Evolutionary conservation across 1,140 invertebrate genomes (phyloP).

Genomic region (Drosophila chauvacae): DNA sequence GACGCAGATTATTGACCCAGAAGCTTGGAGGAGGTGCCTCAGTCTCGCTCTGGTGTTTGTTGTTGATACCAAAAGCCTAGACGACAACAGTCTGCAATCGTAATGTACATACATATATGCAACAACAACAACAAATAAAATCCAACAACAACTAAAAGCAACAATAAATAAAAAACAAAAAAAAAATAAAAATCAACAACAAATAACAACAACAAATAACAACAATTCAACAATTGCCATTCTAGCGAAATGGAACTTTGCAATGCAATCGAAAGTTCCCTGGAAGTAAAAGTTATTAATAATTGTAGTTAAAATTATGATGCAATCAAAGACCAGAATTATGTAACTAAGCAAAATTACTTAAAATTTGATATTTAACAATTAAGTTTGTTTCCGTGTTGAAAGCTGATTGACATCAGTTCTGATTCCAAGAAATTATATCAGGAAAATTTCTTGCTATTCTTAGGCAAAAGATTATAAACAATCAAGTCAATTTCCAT

Average conservation of each 20-base stretch:
- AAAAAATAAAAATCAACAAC: constrained; percentile 26
- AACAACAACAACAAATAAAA: constrained; percentile 2
- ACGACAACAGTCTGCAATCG: constrained; percentile 61
- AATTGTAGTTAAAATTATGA: background rate
- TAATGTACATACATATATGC: constrained; percentile 23
- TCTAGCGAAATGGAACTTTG: constrained; percentile 49
- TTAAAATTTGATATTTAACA: background rate
- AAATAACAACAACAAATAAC: constrained; percentile 4
- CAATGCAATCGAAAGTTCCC: constrained; percentile 15
- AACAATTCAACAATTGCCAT: constrained; percentile 1
- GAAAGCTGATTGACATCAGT: background rate
- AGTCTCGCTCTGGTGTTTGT: constrained; percentile 32
- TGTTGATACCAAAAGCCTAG: constrained; percentile 69
- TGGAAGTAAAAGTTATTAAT: background rate
- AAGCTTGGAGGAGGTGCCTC: constrained; percentile 58
- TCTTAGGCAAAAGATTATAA: background rate
- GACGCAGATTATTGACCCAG: constrained; percentile 82
- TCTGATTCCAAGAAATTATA: constrained; percentile 4
- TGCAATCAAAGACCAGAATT: background rate
- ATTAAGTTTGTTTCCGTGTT: background rate
- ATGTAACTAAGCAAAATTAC: no score
- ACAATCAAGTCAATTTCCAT: background rate
- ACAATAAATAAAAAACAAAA: constrained; percentile 4
- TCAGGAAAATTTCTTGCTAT: background rate
- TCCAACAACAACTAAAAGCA: constrained; percentile 9